Base-by-base conservation (phyloP, 2,113 vertebrate genomes). In the Campylorhamphus procurvoides region DNA sequence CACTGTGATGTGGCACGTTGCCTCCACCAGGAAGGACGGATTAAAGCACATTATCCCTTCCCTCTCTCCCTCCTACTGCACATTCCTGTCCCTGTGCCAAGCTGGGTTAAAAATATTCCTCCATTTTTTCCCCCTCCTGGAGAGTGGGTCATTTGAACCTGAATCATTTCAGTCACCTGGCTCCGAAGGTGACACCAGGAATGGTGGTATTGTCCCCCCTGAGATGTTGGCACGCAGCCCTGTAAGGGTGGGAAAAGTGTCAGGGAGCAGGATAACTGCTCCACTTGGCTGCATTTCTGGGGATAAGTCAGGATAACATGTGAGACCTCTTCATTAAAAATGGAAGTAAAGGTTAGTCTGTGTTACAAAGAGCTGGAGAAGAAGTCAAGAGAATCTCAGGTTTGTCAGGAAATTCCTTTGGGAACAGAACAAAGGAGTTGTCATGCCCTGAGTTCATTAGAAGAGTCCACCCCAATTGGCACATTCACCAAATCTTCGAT, bases 221-320 rank as follows among this genome's bases (percentile, higher is more conserved):
- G 60, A 67, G 37, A 35, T 83, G 52, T 8, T 75, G 87, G 20
- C 20, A 53, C 9, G n/a, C 14, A 15, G 62, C 28, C 31, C 28
- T 31, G 16, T 28, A 25, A 67, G 53, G 8, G 14, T 35, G 42
- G 58, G 55, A 55, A 50, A 88, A 20, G 25, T 33, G 47, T 35
- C 17, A 83, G 55, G 44, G 28, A 76, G 6, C 11, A 46, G 47
- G 15, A 23, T 18, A 50, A 72, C 28, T 46, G 20, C 47, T 79
- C 53, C 8, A 17, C 25, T 46, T 14, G 20, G 37, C 22, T 50
- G 23, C 33, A 52, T 8, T 23, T 31, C 14, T 15, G 39, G 31
- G 27, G 31, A 49, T 4, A 72, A 73, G 29, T 33, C 53, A 56
- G 20, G 25, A 22, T 40, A 80, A 42, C 5, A 27, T 0, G 0